Base-by-base conservation (phyloP, 2,113 vertebrate genomes). In the Danionella cerebrum region DNA sequence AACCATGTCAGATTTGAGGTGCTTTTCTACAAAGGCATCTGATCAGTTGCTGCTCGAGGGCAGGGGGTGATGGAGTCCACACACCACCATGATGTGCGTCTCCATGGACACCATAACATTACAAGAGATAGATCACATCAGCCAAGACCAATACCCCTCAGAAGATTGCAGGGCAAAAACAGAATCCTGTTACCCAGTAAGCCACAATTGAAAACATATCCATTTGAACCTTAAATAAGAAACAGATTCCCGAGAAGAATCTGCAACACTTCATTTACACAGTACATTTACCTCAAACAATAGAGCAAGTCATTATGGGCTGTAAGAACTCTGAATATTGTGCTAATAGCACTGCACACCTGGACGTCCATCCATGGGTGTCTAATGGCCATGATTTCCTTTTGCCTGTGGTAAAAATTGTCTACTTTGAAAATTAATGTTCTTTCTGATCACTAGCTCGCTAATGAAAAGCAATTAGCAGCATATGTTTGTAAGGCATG, bases 391-490 rank as follows among this genome's bases (percentile, higher is more conserved):
- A 52, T 2, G 22, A 77, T 71, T 71, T 72, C 52, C 48, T 19
- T n/a, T 22, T 35, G 65, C 54, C 67, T 79, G 67, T 52, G 64
- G 22, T 25, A 69, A 41, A 45, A 51, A 78, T 70, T 52, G 57
- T 67, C 27, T 69, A 69, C 50, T 48, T 65, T 71, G 67, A 38
- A 51, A 75, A 77, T 71, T 69, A 72, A 77, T 69, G 74, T 76
- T 70, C 59, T 81, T 53, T 78, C 65, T 70, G 73, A 83, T 79
- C 45, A 21, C 63, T 66, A 67, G 53, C 67, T 78, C 75, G 48
- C 67, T 78, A 78, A 84, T 81, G 71, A 77, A 81, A 82, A 66
- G 60, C 76, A 47, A 81, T 85, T 83, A 81, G 52, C 50, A 65
- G 60, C 74, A 79, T 83, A 76, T 81, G 78, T 79, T 78, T 78